These are phyloP conservation scores for Cydia pomonella DNA, from an alignment of 1,140 invertebrate genomes.

Conservation along the genomic window DNA sequence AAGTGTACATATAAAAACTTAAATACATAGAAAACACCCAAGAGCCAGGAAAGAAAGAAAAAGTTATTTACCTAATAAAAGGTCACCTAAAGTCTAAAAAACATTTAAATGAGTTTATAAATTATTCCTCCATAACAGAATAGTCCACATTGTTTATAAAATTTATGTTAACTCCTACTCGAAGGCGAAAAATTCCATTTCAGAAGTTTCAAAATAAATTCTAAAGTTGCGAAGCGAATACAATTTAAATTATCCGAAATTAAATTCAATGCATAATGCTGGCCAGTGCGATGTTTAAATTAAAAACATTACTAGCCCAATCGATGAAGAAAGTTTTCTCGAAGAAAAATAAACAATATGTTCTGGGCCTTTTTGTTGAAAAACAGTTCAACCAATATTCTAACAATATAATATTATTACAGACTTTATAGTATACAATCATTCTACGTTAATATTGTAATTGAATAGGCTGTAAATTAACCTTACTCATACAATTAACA, in stretches of 20 bases:
- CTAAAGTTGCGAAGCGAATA: conserved; percentile 28
- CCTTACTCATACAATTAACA: no score
- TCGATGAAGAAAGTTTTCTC: not conserved
- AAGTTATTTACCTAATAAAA: no score
- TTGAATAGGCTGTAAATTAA: no score
- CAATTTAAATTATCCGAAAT: conserved; percentile 38
- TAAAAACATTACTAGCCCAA: conserved; percentile 10
- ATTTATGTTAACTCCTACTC: conserved; percentile 22
- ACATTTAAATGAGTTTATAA: not conserved
- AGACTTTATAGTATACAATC: no score
- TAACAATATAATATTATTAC: no score
- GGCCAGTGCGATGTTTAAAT: conserved; percentile 27
- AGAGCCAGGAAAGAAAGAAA: no score
- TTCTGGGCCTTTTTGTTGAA: no score
- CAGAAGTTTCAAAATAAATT: conserved; percentile 22
- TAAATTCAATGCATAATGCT: conserved; percentile 43
- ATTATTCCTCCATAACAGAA: not conserved
- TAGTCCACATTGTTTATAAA: conserved; percentile 13
- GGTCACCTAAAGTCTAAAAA: no score
- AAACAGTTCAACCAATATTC: no score
- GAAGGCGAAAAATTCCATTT: conserved; percentile 32
- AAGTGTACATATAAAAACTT: no score
- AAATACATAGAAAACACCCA: no score
- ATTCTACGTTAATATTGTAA: no score
- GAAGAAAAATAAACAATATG: not conserved